A percentile compares a stretch with the other conserved stretches of the same genome.
phyloP scores from a whole-genome alignment of 92 coral and sea anemone species.

The Porites lobata region DNA sequence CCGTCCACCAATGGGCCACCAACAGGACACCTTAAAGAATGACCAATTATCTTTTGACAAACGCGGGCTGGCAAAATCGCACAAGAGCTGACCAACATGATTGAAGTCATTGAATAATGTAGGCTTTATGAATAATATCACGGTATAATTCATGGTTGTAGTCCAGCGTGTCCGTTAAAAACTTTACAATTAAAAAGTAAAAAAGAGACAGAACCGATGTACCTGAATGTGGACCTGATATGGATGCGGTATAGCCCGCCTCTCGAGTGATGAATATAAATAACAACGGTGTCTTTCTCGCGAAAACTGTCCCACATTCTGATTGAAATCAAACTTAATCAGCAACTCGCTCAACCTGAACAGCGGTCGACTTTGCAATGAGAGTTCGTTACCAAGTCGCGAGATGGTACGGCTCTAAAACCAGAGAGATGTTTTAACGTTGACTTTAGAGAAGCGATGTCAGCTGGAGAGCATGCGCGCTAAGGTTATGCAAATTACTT shows the following conservation, averaged over 20 bases:
- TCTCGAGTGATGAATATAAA: slow-evolving; percentile 84
- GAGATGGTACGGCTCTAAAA: slow-evolving; percentile 29
- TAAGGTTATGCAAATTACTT: too few relatives aligned
- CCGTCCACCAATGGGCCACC: slow-evolving; percentile 99
- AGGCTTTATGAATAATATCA: too few relatives aligned
- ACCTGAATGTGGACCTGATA: slow-evolving; percentile 93
- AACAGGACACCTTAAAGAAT: slow-evolving; percentile 85
- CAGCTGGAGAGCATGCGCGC: too few relatives aligned
- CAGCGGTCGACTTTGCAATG: slow-evolving; percentile 79
- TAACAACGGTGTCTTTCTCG: slow-evolving; percentile 93
- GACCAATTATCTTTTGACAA: neutral
- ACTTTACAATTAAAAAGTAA: too few relatives aligned
- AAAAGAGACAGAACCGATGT: neutral
- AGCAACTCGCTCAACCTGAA: slow-evolving; percentile 88
- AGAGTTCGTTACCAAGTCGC: slow-evolving; percentile 44
- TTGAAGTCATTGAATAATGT: too few relatives aligned
- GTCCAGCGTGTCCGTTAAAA: too few relatives aligned
- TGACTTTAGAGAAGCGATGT: too few relatives aligned
- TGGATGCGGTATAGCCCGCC: slow-evolving; percentile 95
- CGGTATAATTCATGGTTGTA: too few relatives aligned
- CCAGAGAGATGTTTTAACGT: neutral
- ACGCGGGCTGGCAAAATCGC: too few relatives aligned
- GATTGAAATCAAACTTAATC: slow-evolving; percentile 86
- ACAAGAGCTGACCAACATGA: too few relatives aligned
- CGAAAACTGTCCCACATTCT: slow-evolving; percentile 69